A percentile compares a stretch with the other conserved stretches of the same genome.
Conservation (phyloP, 2,113 vertebrate species). For the Acrocephalus arundinaceus region DNA sequence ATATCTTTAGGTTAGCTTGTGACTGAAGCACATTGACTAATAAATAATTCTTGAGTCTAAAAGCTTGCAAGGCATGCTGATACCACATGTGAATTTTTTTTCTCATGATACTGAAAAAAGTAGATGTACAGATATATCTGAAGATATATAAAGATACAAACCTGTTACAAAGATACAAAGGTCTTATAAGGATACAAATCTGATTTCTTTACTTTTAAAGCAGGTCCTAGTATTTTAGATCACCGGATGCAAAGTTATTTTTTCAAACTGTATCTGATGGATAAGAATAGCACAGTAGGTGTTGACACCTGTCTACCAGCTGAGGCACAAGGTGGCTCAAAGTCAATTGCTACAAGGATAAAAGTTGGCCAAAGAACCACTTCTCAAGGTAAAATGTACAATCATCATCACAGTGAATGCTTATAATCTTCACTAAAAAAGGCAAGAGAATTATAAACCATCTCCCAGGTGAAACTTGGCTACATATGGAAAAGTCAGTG, state of each 20-base stretch:
- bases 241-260: not conserved
- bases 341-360: not conserved
- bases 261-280: not conserved
- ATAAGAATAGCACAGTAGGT: not conserved
- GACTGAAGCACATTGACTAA: not conserved
- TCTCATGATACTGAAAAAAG: not conserved
- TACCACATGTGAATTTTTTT: not conserved
- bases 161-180: not conserved
- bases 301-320: not conserved
- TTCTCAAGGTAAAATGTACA: not conserved
- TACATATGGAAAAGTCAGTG: not conserved
- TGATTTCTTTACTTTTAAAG: not conserved
- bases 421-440: not conserved
- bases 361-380: not conserved
- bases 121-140: not conserved
- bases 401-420: not conserved
- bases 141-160: not conserved
- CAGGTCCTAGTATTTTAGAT: not conserved
- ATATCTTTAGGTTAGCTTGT: not conserved
- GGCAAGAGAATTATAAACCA: not conserved
- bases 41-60: not conserved
- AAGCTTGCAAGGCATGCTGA: not conserved
- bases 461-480: not conserved
- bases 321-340: not conserved
- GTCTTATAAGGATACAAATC: not conserved